Evolutionary conservation across 2,888 invertebrate species (phyloP).

Genomic region (Venusia cambrica): DNA sequence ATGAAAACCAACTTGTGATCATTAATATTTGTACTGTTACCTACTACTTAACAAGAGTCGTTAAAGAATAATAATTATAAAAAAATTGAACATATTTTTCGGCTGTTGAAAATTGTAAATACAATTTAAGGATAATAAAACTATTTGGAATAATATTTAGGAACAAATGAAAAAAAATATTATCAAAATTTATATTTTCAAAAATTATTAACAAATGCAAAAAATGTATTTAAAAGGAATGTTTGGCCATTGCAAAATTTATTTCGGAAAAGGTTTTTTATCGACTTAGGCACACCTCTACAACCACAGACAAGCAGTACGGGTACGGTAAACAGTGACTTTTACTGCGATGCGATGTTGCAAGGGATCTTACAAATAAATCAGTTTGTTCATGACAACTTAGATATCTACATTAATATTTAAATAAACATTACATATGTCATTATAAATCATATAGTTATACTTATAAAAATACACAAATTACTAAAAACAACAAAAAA

Average conservation of each 20-base stretch:
- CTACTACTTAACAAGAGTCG: slow-evolving; percentile 82
- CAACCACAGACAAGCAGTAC: slow-evolving; percentile 67
- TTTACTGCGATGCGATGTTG: slow-evolving; percentile 71
- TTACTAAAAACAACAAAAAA: slow-evolving; percentile 9
- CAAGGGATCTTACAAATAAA: slow-evolving; percentile 56
- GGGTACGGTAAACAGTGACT: slow-evolving; percentile 76
- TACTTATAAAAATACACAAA: slow-evolving; percentile 8
- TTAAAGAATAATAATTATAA: slow-evolving; percentile 77
- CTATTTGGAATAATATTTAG: slow-evolving; percentile 82
- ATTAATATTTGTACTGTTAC: slow-evolving; percentile 83
- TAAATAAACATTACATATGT: slow-evolving; percentile 13
- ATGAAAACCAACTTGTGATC: slow-evolving; percentile 83
- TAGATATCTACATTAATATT: slow-evolving; percentile 6
- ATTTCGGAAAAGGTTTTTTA: slow-evolving; percentile 69
- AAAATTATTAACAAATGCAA: slow-evolving; percentile 80
- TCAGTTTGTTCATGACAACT: slow-evolving; percentile 54
- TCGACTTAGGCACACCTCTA: slow-evolving; percentile 72
- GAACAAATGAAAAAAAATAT: slow-evolving; percentile 77
- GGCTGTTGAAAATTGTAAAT: slow-evolving; percentile 82
- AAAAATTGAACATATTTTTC: slow-evolving; percentile 81
- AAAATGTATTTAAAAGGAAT: slow-evolving; percentile 74
- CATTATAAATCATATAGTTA: slow-evolving; percentile 12
- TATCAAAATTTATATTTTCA: slow-evolving; percentile 82
- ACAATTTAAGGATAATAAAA: slow-evolving; percentile 81
- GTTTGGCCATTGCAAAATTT: slow-evolving; percentile 78